Conservation (phyloP, 23 tunicate genomes). For the Ciona savignyi region DNA sequence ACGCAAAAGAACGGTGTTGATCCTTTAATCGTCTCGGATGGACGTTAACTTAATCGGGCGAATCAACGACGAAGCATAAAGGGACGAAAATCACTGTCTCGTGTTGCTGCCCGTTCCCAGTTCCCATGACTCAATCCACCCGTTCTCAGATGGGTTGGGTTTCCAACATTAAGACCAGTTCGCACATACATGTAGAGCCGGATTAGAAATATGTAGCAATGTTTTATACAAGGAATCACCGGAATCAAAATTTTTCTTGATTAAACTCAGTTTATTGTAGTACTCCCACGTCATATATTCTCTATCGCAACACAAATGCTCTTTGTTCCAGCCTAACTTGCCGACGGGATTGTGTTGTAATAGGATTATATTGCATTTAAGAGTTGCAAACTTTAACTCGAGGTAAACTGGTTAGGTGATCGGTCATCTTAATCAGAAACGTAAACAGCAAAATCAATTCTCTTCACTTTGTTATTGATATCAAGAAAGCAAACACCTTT, state of each 20-base stretch:
- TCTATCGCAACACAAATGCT: too few species aligned
- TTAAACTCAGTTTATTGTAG: too few species aligned
- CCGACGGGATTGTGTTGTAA: not conserved
- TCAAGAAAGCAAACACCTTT: not conserved
- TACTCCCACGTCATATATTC: too few species aligned
- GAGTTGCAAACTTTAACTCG: not conserved
- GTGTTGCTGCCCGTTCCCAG: not conserved
- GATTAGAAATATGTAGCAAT: too few species aligned
- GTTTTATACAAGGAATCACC: too few species aligned
- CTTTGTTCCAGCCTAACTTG: not conserved
- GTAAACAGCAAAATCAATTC: not conserved
- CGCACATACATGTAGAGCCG: too few species aligned
- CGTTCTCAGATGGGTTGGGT: conserved; percentile 24
- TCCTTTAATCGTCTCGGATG: not conserved
- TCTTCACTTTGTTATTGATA: not conserved
- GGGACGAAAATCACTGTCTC: conserved; percentile 1
- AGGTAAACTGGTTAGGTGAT: not conserved
- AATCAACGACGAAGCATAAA: not conserved
- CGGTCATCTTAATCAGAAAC: not conserved
- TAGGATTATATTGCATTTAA: not conserved
- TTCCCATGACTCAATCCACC: conserved; percentile 10
- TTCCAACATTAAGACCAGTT: too few species aligned
- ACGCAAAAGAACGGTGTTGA: not conserved
- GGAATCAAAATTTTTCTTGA: too few species aligned
- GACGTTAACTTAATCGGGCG: not conserved